Conservation (phyloP, 2,888 invertebrate species). For the Terebella lapidaria region DNA sequence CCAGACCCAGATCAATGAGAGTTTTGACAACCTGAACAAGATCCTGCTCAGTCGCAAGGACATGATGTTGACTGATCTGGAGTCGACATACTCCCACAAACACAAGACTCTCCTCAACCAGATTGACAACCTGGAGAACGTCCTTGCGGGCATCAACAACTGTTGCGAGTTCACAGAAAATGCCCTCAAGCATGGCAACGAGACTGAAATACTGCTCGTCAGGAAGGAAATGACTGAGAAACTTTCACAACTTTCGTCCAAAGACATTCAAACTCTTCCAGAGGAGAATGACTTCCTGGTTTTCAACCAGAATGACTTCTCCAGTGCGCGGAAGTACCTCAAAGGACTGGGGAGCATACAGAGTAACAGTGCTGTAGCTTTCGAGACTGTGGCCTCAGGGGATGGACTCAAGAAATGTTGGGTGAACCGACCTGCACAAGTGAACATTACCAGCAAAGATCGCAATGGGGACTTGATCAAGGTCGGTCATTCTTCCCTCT, state of each 20-base stretch:
- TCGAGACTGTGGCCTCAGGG: conserved; percentile 52
- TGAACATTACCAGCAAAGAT: conserved; percentile 52
- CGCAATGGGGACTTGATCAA: conserved; percentile 48
- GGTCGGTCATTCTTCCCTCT: conserved; percentile 40
- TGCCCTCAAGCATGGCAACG: conserved; percentile 54
- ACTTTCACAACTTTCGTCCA: conserved; percentile 46
- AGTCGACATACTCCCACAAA: conserved; percentile 43
- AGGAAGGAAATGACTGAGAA: conserved; percentile 56
- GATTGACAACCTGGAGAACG: conserved; percentile 48
- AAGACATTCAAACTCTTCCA: conserved; percentile 38
- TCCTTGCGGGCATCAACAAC: conserved; percentile 51
- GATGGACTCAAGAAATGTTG: conserved; percentile 51
- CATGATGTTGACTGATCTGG: conserved; percentile 44
- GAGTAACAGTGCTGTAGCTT: conserved; percentile 52
- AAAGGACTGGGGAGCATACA: conserved; percentile 45
- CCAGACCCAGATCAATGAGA: conserved; percentile 40
- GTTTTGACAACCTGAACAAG: conserved; percentile 46
- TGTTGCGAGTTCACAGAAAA: conserved; percentile 56
- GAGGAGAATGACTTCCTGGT: conserved; percentile 49
- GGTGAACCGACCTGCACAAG: conserved; percentile 42
- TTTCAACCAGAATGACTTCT: conserved; percentile 46
- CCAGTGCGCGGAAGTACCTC: conserved; percentile 37
- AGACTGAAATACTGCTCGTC: conserved; percentile 56
- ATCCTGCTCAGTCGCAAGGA: conserved; percentile 46
- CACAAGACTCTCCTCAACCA: conserved; percentile 47